Base-by-base conservation (phyloP, 2,797 vertebrate genomes). In the Rhadinocentrus ornatus region DNA sequence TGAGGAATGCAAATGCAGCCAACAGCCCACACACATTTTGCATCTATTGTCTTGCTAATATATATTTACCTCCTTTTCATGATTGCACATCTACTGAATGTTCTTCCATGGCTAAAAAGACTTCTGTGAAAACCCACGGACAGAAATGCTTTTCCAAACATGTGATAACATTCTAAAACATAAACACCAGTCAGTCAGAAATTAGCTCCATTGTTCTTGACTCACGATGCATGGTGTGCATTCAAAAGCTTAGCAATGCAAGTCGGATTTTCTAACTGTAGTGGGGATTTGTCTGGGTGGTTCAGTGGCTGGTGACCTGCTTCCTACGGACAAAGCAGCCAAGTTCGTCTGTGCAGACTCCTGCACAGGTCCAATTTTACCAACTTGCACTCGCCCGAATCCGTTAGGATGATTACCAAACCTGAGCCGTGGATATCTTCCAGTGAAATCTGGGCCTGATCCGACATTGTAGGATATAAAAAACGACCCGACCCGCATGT, bases 271-370 rank as follows among this genome's bases (percentile, higher is more conserved):
- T 48, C 22, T 0, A 7, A 62, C n/a, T 16, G 31, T 20, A 9
- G 2, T 55, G 29, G 60, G 5, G 11, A 8, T 71, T 69, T 35
- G 70, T 82, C 60, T 16, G 60, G 52, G 53, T 34, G 69, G 50
- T 65, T 73, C 20, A 11, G 69, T 22, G 39, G 69, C 69, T 76
- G 66, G 22, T 64, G 80, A 85, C 70, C 77, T 76, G 78, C 64
- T 84, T 87, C 79, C 75, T 75, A 71, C 73, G 81, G 72, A 76
- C 76, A 56, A 62, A 75, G 31, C 31, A 31, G 7, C 6, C 6
- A 3, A 31, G 31, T 31, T 31, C 31, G 7, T 31, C 31, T 31
- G 31, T 31, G 31, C 31, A 31, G 31, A 31, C 31, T 31, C 31
- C 31, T 31, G 31, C 31, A 31, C 31, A 6, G 31, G 31, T 31